Evolutionary conservation across 2,113 vertebrate species (phyloP), one percentile per base, ranked within the genome.

Genomic region (Solenodon paradoxus): DNA sequence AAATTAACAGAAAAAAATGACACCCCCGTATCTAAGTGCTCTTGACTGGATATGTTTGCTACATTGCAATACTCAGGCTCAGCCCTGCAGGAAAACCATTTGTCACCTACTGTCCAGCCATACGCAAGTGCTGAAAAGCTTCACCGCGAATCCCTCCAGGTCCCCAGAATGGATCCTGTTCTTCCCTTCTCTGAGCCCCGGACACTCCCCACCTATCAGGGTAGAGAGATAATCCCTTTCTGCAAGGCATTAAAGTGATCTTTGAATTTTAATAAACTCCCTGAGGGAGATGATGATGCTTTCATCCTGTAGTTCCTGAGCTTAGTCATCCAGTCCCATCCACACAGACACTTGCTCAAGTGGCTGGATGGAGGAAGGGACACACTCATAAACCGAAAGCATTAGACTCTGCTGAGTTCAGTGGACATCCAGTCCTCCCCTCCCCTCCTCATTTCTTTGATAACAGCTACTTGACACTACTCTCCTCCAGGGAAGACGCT

Each of bases 31-130:
- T 51, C 19, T 26, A n/a, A 61, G 35, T 17, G 28, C 49, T 26
- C 13, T 1, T 30, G 72, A 47, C n/a, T 94, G 11, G 1, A 4
- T 40, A 30, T 15, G 47, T 28, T 66, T 55, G 4, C 8, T 26
- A 32, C 12, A 2, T 2, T 0, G 35, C 45, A 24, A 61, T 0
- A 15, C 3, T n/a, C 32, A 2, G n/a, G n/a, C n/a, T n/a, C n/a
- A n/a, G 15, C 30, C 68, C 32, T 5, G 49, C 2, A 3, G 28
- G n/a, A 79, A 57, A 3, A 30, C 0, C 17, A 16, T 7, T 47
- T 16, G 1, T 17, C 4, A 4, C 42, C 92, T 88, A 53, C 1
- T 4, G 51, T 8, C 45, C 40, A 16, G 17, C 59, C 1, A 0
- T 3, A 3, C n/a, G n/a, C n/a, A n/a, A n/a, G n/a, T n/a, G n/a